Conservation (phyloP, 2,888 invertebrate species). For the Polia nebulosa region DNA sequence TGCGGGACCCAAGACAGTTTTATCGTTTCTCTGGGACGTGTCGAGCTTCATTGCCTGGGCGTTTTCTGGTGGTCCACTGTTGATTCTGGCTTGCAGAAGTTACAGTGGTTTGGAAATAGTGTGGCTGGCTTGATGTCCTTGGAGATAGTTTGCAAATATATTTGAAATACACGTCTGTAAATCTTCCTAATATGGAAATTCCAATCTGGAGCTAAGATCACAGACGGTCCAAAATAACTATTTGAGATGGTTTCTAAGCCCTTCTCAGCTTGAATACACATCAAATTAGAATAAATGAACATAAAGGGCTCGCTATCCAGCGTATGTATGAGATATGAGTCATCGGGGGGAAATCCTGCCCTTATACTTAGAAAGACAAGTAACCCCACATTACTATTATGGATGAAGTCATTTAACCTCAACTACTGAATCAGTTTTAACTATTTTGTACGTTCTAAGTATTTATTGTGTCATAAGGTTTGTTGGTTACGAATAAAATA, state of each 20-base stretch:
- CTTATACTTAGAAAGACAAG: constrained; percentile 16
- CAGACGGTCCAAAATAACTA: neutral
- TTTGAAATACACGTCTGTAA: neutral
- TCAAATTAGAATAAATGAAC: constrained; percentile 14
- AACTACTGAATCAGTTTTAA: constrained; percentile 27
- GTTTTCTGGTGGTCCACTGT: no score
- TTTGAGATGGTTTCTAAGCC: neutral
- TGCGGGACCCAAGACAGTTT: no score
- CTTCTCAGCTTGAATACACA: neutral
- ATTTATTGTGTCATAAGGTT: constrained; percentile 6
- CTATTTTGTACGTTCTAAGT: neutral
- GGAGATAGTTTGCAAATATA: neutral
- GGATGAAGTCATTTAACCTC: constrained; percentile 42
- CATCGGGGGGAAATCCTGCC: constrained; percentile 37
- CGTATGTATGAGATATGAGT: constrained; percentile 13
- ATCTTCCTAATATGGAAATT: neutral
- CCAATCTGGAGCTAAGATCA: neutral
- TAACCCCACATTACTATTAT: constrained; percentile 14
- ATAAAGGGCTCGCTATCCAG: neutral
- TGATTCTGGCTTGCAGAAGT: no score
- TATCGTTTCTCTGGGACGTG: no score
- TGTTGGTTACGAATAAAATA: neutral
- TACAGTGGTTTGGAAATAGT: no score
- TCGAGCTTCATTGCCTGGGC: no score
- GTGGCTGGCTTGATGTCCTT: no score